Conservation (phyloP, 2,113 vertebrate species). For the Butorides virescens region DNA sequence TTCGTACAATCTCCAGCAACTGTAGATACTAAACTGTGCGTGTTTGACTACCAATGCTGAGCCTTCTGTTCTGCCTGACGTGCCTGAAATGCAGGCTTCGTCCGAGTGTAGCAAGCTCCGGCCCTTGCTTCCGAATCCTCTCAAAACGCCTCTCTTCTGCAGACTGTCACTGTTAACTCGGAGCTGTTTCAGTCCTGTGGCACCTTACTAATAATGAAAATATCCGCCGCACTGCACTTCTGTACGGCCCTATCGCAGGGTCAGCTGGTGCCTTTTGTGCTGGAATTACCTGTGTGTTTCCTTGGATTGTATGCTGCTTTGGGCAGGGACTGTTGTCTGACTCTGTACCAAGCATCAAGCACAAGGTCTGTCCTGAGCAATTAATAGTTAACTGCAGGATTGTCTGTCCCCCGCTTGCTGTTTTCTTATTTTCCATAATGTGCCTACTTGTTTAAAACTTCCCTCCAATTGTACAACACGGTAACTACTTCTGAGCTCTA, state of each 20-base stretch:
- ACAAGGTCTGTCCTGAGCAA: slow-evolving; percentile 1
- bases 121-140: slow-evolving; percentile 24
- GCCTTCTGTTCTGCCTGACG: slow-evolving; percentile 5
- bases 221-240: slow-evolving; percentile 13
- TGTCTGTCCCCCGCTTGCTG: not conserved
- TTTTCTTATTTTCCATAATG: not conserved
- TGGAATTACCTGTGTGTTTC: slow-evolving; percentile 8
- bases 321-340: slow-evolving; percentile 15
- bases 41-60: not conserved
- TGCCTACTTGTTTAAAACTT: not conserved
- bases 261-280: slow-evolving; percentile 34
- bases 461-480: not conserved
- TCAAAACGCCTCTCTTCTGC: slow-evolving; percentile 30
- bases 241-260: slow-evolving; percentile 2
- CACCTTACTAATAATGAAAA: slow-evolving; percentile 8
- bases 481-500: not conserved
- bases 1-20: not conserved
- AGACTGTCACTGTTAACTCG: slow-evolving; percentile 38
- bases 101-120: not conserved
- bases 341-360: slow-evolving; percentile 22
- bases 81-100: slow-evolving; percentile 13
- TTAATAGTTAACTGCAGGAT: not conserved
- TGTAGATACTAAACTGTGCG: not conserved
- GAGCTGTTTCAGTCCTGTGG: slow-evolving; percentile 25
- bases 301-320: not conserved